phyloP scores from a whole-genome alignment of 2,888 invertebrate genomes.

The Neuroscelio doddi region DNA sequence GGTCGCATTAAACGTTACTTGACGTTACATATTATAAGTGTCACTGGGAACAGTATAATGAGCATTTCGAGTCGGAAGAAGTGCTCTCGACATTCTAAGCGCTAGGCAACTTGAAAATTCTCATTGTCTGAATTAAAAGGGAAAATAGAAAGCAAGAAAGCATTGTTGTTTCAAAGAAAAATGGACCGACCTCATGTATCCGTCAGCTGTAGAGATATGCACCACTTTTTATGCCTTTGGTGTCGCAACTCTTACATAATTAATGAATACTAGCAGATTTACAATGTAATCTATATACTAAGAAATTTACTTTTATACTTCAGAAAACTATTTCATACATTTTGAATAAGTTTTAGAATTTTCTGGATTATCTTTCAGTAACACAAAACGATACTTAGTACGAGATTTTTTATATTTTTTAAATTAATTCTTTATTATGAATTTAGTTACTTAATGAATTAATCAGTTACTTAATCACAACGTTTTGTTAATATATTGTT shows the following conservation, averaged over 20 bases:
- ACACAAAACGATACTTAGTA: no score
- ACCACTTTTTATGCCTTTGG: not conserved
- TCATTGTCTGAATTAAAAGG: constrained; percentile 24
- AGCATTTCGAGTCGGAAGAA: constrained; percentile 61
- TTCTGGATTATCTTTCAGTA: no score
- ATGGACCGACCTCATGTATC: not conserved
- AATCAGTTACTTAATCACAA: no score
- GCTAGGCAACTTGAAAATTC: constrained; percentile 18
- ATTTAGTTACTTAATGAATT: no score
- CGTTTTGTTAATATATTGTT: no score
- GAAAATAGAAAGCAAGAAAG: constrained; percentile 16
- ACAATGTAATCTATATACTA: not conserved
- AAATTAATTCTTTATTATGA: no score
- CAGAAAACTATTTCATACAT: no score
- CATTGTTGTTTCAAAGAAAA: constrained; percentile 2
- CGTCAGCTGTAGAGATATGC: not conserved
- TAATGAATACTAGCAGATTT: not conserved
- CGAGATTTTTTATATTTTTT: no score
- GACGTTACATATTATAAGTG: constrained; percentile 54
- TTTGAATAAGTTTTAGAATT: no score
- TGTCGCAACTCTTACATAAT: not conserved
- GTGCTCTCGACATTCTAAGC: constrained; percentile 55
- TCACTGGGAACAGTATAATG: constrained; percentile 59
- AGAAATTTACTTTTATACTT: no score
- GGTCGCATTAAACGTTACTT: constrained; percentile 50